Evolutionary conservation across 2,113 vertebrate genomes (phyloP).

Genomic region (Lagopus leucura): DNA sequence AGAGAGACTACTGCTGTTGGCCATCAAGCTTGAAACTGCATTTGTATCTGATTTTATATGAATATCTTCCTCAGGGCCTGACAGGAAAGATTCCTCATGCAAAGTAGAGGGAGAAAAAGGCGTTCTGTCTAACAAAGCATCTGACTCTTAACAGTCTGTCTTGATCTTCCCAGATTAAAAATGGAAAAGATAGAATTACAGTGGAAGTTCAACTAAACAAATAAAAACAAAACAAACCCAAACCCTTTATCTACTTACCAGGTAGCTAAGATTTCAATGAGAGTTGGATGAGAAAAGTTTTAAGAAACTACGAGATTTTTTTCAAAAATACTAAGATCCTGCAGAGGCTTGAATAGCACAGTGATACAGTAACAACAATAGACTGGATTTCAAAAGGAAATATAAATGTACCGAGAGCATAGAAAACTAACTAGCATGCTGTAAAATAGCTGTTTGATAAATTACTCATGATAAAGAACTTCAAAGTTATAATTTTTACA

Average conservation of each 20-base stretch:
- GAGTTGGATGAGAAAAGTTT: neutral
- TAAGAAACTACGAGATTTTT: neutral
- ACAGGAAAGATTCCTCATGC: neutral
- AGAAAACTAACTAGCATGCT: neutral
- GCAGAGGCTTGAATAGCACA: neutral
- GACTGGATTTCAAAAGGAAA: slow-evolving; percentile 19
- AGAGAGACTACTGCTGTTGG: neutral
- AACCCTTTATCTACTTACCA: neutral
- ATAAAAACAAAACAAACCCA: neutral
- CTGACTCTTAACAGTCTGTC: neutral
- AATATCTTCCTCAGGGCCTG: neutral
- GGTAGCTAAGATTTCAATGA: neutral
- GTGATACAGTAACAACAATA: neutral
- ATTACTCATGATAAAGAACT: slow-evolving; percentile 21
- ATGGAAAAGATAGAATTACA: neutral
- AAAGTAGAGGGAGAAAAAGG: neutral
- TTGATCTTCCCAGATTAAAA: neutral
- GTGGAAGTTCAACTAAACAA: neutral
- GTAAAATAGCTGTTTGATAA: slow-evolving; percentile 8
- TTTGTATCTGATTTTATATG: neutral
- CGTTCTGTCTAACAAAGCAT: neutral
- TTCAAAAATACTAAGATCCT: neutral
- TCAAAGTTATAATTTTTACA: neutral
- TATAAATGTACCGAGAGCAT: neutral
- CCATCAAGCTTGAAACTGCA: neutral